Conservation (phyloP, 2,113 vertebrate species). For the Callospermophilus lateralis region DNA sequence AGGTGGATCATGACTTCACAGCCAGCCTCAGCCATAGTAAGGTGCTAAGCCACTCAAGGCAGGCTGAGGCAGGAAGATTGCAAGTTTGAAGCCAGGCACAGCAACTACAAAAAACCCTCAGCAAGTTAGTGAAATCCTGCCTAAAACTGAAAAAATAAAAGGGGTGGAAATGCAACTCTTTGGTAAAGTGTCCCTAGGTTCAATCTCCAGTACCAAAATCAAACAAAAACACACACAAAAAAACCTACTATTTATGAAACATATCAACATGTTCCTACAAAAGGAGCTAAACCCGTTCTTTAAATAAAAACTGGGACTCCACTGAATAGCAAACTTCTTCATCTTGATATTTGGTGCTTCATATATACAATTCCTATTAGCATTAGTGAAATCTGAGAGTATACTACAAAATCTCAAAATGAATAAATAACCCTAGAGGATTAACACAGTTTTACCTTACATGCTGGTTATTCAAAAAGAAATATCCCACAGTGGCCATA, state of each 20-base stretch:
- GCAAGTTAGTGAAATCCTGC: too few species aligned
- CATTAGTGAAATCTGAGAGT: slow-evolving; percentile 6
- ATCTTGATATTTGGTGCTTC: slow-evolving; percentile 17
- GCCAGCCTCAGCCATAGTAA: too few species aligned
- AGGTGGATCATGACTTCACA: too few species aligned
- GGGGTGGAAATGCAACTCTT: too few species aligned
- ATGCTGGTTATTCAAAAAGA: slow-evolving; percentile 64
- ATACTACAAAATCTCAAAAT: not conserved
- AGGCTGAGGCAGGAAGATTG: too few species aligned
- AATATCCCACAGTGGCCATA: not conserved
- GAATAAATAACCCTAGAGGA: slow-evolving; percentile 12
- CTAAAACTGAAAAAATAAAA: too few species aligned
- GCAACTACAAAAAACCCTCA: too few species aligned
- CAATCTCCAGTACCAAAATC: too few species aligned
- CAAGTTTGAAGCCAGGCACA: too few species aligned
- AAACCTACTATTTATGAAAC: slow-evolving; percentile 12
- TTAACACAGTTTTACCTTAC: slow-evolving; percentile 62
- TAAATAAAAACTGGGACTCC: not conserved
- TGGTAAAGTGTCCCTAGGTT: too few species aligned
- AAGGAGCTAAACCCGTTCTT: not conserved
- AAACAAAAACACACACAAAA: too few species aligned
- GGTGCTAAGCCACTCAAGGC: too few species aligned
- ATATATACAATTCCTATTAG: slow-evolving; percentile 37
- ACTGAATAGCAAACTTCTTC: not conserved
- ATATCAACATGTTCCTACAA: slow-evolving; percentile 54